Conservation (phyloP, 2,797 vertebrate species). For the Natrix natrix region DNA sequence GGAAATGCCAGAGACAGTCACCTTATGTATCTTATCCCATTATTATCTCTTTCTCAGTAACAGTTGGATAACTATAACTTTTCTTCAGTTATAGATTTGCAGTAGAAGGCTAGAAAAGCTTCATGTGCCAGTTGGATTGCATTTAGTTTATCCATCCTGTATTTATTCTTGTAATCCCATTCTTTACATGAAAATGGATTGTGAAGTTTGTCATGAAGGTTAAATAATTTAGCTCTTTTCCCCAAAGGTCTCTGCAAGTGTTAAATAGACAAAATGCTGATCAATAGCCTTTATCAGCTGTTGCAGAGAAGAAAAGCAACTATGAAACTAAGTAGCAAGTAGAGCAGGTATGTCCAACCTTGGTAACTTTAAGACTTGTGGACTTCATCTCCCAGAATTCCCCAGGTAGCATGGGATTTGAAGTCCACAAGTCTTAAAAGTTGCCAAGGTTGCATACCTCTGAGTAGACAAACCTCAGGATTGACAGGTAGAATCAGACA, state of each 20-base stretch:
- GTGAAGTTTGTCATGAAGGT: constrained; percentile 5
- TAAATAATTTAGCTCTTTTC: constrained; percentile 33
- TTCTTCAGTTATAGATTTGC: constrained; percentile 11
- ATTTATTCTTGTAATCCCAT: constrained; percentile 26
- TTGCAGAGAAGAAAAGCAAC: not conserved
- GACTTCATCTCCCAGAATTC: not conserved
- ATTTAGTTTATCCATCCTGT: constrained; percentile 22
- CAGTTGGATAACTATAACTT: not conserved
- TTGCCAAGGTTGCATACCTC: not conserved
- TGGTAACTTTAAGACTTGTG: not conserved
- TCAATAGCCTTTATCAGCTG: not conserved
- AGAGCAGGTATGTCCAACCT: not conserved
- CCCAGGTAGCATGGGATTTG: not conserved
- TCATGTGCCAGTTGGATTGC: not conserved
- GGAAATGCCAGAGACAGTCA: not conserved
- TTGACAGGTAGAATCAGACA: not conserved
- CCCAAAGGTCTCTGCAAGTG: constrained; percentile 14
- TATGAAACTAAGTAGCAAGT: not conserved
- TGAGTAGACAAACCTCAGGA: not conserved
- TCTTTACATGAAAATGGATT: constrained; percentile 4
- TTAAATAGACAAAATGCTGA: not conserved
- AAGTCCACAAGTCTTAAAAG: not conserved
- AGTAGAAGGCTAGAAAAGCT: not conserved
- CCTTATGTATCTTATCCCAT: not conserved
- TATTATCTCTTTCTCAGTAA: not conserved